These are phyloP conservation scores for Clarias gariepinus DNA, from an alignment of 2,113 vertebrate genomes.

Conservation along the genomic window DNA sequence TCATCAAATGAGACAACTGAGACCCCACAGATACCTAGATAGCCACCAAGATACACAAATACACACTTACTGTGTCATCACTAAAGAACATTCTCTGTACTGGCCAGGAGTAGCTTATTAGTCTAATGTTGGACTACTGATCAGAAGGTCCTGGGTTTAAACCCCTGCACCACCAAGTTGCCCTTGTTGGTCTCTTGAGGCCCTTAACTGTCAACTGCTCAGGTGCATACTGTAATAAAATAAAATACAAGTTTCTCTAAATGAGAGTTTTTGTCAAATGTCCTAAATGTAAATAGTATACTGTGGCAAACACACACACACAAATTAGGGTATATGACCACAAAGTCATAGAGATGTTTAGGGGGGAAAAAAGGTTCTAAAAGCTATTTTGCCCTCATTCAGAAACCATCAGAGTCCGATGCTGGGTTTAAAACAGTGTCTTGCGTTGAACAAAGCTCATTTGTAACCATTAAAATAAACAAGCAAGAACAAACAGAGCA, in stretches of 20 bases:
- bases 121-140: too few relatives aligned
- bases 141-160: too few relatives aligned
- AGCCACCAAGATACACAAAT: neutral
- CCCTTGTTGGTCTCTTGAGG: too few relatives aligned
- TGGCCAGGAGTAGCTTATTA: too few relatives aligned
- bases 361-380: neutral
- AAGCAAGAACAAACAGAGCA: neutral
- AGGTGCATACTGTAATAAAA: too few relatives aligned
- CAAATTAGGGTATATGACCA: neutral
- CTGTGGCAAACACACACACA: neutral
- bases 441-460: neutral
- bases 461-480: neutral
- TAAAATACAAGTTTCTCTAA: too few relatives aligned
- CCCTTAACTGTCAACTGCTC: too few relatives aligned
- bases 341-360: neutral
- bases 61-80: neutral
- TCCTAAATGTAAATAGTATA: too few relatives aligned
- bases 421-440: neutral
- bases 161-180: too few relatives aligned
- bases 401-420: neutral
- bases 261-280: too few relatives aligned
- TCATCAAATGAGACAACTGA: neutral
- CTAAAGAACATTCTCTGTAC: neutral
- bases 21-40: neutral
- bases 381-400: neutral